Percentiles rank a stretch among this genome's conserved stretches.
These are phyloP conservation scores for Salmo trutta DNA, from an alignment of 2,797 vertebrate species.

Conservation along the genomic window DNA sequence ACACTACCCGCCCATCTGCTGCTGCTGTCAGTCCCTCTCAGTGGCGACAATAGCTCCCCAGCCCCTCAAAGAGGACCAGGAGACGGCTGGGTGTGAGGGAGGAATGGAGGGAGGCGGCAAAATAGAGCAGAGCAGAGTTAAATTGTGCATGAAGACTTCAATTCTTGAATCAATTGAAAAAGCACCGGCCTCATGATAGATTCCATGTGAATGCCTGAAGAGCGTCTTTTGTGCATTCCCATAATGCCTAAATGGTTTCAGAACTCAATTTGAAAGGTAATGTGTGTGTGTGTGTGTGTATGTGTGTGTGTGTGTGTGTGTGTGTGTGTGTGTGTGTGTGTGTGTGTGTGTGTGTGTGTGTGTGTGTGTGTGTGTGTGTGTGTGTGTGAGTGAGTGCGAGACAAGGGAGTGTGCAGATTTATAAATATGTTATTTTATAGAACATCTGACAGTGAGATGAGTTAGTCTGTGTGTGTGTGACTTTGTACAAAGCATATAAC, in stretches of 20 bases:
- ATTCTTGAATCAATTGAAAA: constrained; percentile 55
- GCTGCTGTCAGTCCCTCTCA: constrained; percentile 47
- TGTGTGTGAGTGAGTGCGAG: not conserved
- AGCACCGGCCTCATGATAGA: constrained; percentile 31
- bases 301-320: not conserved
- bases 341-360: constrained; percentile 8
- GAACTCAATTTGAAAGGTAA: constrained; percentile 47
- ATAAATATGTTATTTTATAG: not conserved
- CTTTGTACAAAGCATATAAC: not conserved
- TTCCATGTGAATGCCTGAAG: constrained; percentile 38
- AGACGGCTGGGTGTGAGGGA: constrained; percentile 14
- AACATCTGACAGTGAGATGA: not conserved
- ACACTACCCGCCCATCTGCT: constrained; percentile 48
- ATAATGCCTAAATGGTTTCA: constrained; percentile 43
- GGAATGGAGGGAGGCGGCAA: constrained; percentile 5
- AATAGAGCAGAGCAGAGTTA: constrained; percentile 30
- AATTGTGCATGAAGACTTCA: constrained; percentile 46
- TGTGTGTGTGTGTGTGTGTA: constrained; percentile 8
- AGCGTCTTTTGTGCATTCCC: constrained; percentile 47
- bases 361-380: not conserved
- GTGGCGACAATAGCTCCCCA: constrained; percentile 28
- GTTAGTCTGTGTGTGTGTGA: not conserved
- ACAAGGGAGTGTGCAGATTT: not conserved
- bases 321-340: not conserved
- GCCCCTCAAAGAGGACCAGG: constrained; percentile 21